phyloP scores from a whole-genome alignment of 2,113 vertebrate genomes.

The Callaeas wilsoni region DNA sequence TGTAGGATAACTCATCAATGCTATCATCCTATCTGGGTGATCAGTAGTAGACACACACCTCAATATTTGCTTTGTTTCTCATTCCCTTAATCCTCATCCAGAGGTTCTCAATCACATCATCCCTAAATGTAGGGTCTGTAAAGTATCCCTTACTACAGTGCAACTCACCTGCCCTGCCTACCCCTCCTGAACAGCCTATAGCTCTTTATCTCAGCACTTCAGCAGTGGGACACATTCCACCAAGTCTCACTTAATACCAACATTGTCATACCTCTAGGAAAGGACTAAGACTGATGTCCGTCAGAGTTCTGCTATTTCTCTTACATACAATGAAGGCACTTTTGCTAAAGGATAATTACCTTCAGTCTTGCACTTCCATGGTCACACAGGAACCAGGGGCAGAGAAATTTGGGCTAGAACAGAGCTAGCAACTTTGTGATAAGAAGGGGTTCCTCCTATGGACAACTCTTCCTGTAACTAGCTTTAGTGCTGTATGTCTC shows the following conservation, averaged over 20 bases:
- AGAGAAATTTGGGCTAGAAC: background rate
- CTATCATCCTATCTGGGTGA: background rate
- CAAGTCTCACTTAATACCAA: background rate
- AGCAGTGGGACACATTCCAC: background rate
- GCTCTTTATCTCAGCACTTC: background rate
- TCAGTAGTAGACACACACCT: background rate
- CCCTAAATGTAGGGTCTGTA: background rate
- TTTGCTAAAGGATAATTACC: background rate
- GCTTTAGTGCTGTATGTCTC: background rate
- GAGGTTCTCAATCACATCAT: background rate
- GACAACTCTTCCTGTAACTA: background rate
- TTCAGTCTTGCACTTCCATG: background rate
- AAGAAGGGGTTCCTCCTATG: background rate
- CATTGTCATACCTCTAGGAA: background rate
- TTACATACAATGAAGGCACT: background rate
- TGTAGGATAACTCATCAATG: background rate
- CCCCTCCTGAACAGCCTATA: background rate
- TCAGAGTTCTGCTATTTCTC: background rate
- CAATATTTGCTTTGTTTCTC: background rate
- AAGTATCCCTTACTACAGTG: background rate
- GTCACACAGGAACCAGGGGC: fast-evolving
- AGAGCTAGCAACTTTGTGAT: background rate
- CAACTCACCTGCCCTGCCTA: too few species aligned
- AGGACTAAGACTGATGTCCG: background rate
- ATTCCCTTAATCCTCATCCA: background rate